Conservation (phyloP, 2,113 vertebrate genomes). For the Lates calcarifer region DNA sequence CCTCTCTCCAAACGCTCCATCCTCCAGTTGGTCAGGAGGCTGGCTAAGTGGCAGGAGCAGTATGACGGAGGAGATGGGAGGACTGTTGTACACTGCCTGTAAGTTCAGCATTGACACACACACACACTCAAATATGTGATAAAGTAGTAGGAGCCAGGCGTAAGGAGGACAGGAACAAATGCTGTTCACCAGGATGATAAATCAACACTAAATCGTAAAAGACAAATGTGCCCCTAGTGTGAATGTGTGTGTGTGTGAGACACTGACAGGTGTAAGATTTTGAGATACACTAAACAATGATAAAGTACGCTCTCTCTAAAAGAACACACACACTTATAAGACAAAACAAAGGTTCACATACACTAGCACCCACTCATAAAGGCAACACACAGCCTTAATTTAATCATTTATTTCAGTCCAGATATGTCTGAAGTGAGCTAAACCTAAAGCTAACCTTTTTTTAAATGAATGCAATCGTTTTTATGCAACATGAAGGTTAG, state of each 20-base stretch:
- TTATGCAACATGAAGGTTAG: too few relatives aligned
- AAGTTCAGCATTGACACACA: slow-evolving; percentile 75
- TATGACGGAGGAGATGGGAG: slow-evolving; percentile 95
- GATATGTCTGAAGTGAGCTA: background rate
- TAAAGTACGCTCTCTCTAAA: background rate
- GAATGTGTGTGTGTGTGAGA: slow-evolving; percentile 3
- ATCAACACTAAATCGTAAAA: background rate
- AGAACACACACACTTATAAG: background rate
- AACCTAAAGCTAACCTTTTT: too few relatives aligned
- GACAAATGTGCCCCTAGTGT: slow-evolving; percentile 21
- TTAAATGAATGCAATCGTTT: too few relatives aligned
- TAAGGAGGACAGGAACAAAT: background rate
- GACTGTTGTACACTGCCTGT: slow-evolving; percentile 98
- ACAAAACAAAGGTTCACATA: background rate
- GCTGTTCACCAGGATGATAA: background rate
- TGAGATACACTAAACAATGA: slow-evolving; percentile 7
- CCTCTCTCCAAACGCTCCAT: slow-evolving; percentile 96
- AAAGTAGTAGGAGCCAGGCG: background rate
- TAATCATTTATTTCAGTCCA: slow-evolving; percentile 11
- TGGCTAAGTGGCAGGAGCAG: slow-evolving; percentile 98
- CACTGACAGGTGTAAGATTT: slow-evolving; percentile 1
- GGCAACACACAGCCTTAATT: background rate
- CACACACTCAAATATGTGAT: background rate
- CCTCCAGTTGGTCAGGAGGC: slow-evolving; percentile 92
- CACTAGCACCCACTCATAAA: background rate